phyloP scores from a whole-genome alignment of 2,888 invertebrate genomes.

The Lamproptera curius region DNA sequence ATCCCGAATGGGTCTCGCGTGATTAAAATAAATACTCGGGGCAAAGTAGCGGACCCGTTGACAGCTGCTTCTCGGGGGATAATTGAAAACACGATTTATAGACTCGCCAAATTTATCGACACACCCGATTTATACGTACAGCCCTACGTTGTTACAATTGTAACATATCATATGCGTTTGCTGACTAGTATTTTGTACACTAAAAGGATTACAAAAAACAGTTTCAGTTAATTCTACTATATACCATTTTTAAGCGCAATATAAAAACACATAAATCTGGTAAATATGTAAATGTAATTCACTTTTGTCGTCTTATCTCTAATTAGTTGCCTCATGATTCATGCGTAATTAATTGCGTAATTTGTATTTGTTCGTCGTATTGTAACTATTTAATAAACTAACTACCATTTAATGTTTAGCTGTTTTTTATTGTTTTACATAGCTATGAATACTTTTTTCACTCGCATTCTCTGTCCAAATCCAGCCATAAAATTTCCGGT shows the following conservation, averaged over 20 bases:
- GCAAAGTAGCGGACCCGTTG: slow-evolving; percentile 51
- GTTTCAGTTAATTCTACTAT: too few species aligned
- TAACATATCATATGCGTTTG: slow-evolving; percentile 40
- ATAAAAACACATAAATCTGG: background rate
- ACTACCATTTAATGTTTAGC: too few species aligned
- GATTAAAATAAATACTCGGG: slow-evolving; percentile 72
- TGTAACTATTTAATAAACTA: too few species aligned
- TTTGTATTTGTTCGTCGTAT: too few species aligned
- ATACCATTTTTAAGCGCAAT: too few species aligned
- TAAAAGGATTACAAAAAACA: too few species aligned
- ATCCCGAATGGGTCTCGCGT: slow-evolving; percentile 48
- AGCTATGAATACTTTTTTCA: too few species aligned
- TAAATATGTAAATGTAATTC: background rate
- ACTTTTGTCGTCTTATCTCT: background rate
- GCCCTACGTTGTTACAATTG: slow-evolving; percentile 39
- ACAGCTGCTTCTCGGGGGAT: slow-evolving; percentile 69
- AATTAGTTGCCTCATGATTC: background rate
- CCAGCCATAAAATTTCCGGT: slow-evolving; percentile 5
- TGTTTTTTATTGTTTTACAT: too few species aligned
- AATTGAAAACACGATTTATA: slow-evolving; percentile 76
- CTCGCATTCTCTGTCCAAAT: too few species aligned
- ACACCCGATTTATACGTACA: slow-evolving; percentile 58
- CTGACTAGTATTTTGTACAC: too few species aligned
- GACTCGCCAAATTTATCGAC: slow-evolving; percentile 73
- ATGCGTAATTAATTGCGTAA: slow-evolving; percentile 1